phyloP scores from a whole-genome alignment of 2,888 invertebrate genomes.

The Perizoma flavofasciatum region DNA sequence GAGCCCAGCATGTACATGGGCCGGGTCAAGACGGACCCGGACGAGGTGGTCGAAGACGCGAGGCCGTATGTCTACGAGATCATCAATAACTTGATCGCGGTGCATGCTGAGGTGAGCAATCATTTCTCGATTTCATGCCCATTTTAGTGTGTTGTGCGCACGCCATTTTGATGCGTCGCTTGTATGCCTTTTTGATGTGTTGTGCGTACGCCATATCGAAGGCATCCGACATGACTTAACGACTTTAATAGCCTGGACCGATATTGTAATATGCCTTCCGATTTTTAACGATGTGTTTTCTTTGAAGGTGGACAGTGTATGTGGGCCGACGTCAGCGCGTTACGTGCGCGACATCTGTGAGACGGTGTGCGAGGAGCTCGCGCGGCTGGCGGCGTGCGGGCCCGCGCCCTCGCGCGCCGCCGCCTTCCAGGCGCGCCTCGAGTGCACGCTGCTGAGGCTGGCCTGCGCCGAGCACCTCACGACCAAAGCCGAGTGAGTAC shows the following conservation, averaged over 20 bases:
- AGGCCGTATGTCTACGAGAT: slow-evolving; percentile 95
- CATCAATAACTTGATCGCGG: slow-evolving; percentile 90
- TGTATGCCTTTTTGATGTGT: no score
- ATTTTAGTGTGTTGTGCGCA: not conserved
- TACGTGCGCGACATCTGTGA: slow-evolving; percentile 93
- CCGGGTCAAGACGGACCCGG: slow-evolving; percentile 92
- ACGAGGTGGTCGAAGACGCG: slow-evolving; percentile 89
- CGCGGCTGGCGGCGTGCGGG: slow-evolving; percentile 87
- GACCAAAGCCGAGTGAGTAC: slow-evolving; percentile 68
- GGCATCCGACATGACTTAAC: no score
- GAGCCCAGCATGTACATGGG: slow-evolving; percentile 98
- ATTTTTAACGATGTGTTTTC: no score
- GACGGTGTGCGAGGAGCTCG: slow-evolving; percentile 96
- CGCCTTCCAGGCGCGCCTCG: slow-evolving; percentile 91
- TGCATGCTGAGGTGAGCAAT: slow-evolving; percentile 87
- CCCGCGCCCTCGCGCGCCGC: slow-evolving; percentile 84
- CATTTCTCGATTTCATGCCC: slow-evolving; percentile 2
- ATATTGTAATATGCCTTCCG: no score
- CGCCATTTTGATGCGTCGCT: not conserved
- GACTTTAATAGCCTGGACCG: no score
- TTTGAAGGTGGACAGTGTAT: slow-evolving; percentile 88
- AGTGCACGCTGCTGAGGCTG: slow-evolving; percentile 63
- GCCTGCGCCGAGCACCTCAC: slow-evolving; percentile 70
- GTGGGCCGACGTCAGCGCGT: slow-evolving; percentile 87
- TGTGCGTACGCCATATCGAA: no score